These are phyloP conservation scores for Epicauta chinensis DNA, from an alignment of 1,140 invertebrate species.

Conservation along the genomic window DNA sequence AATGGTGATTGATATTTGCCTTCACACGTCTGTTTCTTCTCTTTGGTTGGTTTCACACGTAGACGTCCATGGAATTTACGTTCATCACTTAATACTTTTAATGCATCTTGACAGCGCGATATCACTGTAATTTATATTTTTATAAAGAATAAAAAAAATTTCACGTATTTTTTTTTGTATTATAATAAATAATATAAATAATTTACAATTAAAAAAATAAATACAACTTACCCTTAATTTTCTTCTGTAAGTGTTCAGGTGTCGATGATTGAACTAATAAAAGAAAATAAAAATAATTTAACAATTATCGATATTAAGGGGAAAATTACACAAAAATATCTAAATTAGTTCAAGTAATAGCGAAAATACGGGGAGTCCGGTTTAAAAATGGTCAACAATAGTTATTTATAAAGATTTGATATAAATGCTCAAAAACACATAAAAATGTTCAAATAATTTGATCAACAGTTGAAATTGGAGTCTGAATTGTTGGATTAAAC, in stretches of 20 bases:
- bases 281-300: conserved; percentile 12
- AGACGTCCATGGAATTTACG: conserved; percentile 21
- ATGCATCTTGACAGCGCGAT: conserved; percentile 30
- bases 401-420: no score
- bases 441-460: no score
- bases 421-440: no score
- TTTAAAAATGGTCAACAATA: no score
- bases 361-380: no score
- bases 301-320: no score
- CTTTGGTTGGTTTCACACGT: conserved; percentile 12
- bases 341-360: no score
- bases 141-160: background rate
- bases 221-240: conserved; percentile 17
- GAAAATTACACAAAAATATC: no score
- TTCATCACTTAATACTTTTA: conserved; percentile 20
- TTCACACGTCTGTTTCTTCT: conserved; percentile 4
- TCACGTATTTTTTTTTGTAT: background rate
- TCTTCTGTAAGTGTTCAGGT: conserved; percentile 13
- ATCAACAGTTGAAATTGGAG: no score
- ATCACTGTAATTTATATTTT: conserved; percentile 26
- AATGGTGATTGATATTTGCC: conserved; percentile 21
- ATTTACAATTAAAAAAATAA: background rate
- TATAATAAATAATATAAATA: background rate
- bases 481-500: no score
- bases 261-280: conserved; percentile 6